Conservation (phyloP, 1,140 invertebrate species). For the Acromyrmex charruanus region DNA sequence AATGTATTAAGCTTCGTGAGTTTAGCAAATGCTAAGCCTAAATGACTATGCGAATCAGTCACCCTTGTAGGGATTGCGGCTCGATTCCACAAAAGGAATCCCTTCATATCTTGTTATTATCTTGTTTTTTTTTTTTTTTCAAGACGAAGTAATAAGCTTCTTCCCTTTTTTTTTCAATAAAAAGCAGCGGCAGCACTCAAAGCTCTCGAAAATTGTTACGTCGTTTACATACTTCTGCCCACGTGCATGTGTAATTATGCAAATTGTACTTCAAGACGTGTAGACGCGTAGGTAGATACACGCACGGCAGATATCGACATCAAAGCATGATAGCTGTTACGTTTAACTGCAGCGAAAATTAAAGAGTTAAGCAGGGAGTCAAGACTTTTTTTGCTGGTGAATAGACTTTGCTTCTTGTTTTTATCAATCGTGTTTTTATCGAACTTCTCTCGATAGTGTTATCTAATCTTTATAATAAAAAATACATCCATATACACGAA, state of each 20-base stretch:
- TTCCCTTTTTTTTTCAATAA: not conserved
- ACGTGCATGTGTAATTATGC: constrained; percentile 66
- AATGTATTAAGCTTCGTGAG: not conserved
- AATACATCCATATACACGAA: not conserved
- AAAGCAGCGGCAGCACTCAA: not conserved
- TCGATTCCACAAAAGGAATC: not conserved
- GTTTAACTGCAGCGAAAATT: constrained; percentile 12
- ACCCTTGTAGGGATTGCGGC: not conserved
- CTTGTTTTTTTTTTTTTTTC: not conserved
- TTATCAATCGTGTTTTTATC: not conserved
- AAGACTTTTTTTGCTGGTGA: not conserved
- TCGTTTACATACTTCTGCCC: constrained; percentile 60
- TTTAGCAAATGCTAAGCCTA: not conserved
- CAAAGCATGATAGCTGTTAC: constrained; percentile 19
- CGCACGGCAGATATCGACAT: constrained; percentile 51
- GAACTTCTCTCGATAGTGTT: not conserved
- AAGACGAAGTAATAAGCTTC: not conserved
- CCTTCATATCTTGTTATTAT: not conserved
- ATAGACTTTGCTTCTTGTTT: not conserved
- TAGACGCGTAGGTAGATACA: constrained; percentile 44
- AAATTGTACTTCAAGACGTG: constrained; percentile 55
- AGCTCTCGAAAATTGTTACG: constrained; percentile 45
- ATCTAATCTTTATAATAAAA: not conserved
- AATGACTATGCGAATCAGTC: constrained; percentile 2
- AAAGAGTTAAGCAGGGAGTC: constrained; percentile 26